A percentile compares a stretch with the other conserved stretches of the same genome.
These are phyloP conservation scores for Oreochromis mossambicus DNA, from an alignment of 2,797 vertebrate species.

Conservation along the genomic window DNA sequence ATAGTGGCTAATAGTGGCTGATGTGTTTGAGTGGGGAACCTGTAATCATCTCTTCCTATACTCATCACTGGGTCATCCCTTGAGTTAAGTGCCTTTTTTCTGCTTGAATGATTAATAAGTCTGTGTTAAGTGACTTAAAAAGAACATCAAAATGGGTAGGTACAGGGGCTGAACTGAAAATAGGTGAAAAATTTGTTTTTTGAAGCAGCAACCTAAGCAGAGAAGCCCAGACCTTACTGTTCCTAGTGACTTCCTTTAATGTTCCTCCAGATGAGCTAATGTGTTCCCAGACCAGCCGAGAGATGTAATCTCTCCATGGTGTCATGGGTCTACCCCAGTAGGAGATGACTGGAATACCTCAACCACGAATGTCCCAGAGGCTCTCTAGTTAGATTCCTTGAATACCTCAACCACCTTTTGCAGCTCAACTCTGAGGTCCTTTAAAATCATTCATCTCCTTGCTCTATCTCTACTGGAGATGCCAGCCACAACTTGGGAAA, in stretches of 20 bases:
- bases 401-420: not conserved
- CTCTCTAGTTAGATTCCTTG: not conserved
- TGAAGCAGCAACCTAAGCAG: not conserved
- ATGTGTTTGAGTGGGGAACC: not conserved
- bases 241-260: fast-evolving
- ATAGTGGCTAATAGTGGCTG: not conserved
- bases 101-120: not conserved
- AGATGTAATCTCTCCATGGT: not conserved
- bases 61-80: not conserved
- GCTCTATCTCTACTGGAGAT: not conserved
- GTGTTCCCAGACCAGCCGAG: not conserved
- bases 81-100: not conserved
- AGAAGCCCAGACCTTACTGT: not conserved
- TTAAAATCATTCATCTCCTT: not conserved
- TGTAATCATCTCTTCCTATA: not conserved
- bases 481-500: not conserved
- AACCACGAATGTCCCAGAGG: not conserved
- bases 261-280: not conserved
- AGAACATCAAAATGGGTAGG: not conserved
- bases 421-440: not conserved
- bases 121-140: not conserved
- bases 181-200: not conserved
- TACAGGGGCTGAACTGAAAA: not conserved
- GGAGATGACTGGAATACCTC: not conserved
- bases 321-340: not conserved